phyloP scores from a whole-genome alignment of 1,140 invertebrate genomes.

The Heliothis subflexa region DNA sequence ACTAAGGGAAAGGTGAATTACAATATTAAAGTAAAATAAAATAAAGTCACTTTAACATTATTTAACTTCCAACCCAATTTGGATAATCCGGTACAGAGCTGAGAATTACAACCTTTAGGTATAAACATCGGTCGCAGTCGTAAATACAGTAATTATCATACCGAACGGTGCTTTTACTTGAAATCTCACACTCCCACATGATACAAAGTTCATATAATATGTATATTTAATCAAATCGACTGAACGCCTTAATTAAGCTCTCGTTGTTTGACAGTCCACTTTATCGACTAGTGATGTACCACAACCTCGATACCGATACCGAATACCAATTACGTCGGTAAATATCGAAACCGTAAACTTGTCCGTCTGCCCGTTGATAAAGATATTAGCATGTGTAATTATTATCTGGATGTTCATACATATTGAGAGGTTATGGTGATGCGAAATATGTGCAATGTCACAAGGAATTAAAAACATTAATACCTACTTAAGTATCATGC shows the following conservation, averaged over 20 bases:
- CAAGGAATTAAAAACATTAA: too few relatives aligned
- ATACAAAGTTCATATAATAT: slow-evolving; percentile 15
- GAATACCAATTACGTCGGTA: slow-evolving; percentile 26
- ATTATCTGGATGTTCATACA: slow-evolving; percentile 25
- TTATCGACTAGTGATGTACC: slow-evolving; percentile 31
- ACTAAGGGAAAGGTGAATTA: too few relatives aligned
- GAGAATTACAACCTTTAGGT: slow-evolving; percentile 1
- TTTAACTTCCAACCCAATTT: background rate
- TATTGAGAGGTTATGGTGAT: slow-evolving; percentile 22
- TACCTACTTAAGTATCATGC: too few relatives aligned
- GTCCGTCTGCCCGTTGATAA: slow-evolving; percentile 11
- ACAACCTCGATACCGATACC: slow-evolving; percentile 30
- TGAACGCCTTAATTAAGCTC: slow-evolving; percentile 35
- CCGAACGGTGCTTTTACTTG: slow-evolving; percentile 8
- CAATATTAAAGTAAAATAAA: too few relatives aligned
- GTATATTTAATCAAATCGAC: slow-evolving; percentile 38
- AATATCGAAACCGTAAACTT: slow-evolving; percentile 27
- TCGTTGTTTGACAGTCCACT: slow-evolving; percentile 20
- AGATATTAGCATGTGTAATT: slow-evolving; percentile 43
- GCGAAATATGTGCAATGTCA: background rate
- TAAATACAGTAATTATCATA: slow-evolving; percentile 19
- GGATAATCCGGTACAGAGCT: background rate
- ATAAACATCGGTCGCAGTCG: background rate
- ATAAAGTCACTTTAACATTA: too few relatives aligned
- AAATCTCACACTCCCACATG: slow-evolving; percentile 11